Evolutionary conservation across 2,797 vertebrate species (phyloP), one percentile per base, ranked within the genome.

Genomic region (Smutsia temminckii): DNA sequence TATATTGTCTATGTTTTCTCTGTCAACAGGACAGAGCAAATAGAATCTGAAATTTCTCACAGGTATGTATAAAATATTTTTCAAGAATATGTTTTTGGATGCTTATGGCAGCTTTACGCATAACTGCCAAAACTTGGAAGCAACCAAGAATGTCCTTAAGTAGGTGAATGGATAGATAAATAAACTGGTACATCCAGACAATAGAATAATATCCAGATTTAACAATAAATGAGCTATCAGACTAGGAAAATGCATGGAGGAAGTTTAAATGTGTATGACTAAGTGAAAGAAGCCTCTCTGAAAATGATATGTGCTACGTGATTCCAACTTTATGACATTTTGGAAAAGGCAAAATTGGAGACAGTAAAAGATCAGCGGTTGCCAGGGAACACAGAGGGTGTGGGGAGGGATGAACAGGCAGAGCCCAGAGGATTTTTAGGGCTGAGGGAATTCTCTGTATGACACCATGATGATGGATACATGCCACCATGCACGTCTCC

Each of bases 21-120:
- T 91, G 40, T 93, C 71, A 89, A 74, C 84, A 66, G 3, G 37
- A 89, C 5, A 94, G 57, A 88, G 10, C 5, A 85, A 86, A 95
- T 12, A 74, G 3, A 81, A 57, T 42, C 16, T 88, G 21, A 69
- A 88, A 91, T 80, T 85, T 92, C 5, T 79, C 90, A 51, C 46
- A 25, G 12, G 12, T 27, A 46, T 18, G 49, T 40, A 57, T 11
- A 85, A 84, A 72, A 68, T 27, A 1, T 32, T 77, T 75, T n/a
- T 57, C 4, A 75, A 66, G 51, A 80, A 63, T 66, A 93, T 20
- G 1, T 6, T 87, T 92, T 80, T n/a, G 14, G 16, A 57, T 69
- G 16, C 6, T 89, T 64, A 51, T 10, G 34, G 4, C 16, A 57
- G 21, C 40, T 92, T 87, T 88, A n/a, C 32, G 64, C 25, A n/a